Percentiles rank a stretch among this genome's conserved stretches.
These are phyloP conservation scores for Orchesellides sinensis DNA, from an alignment of 2,888 invertebrate species.

Conservation along the genomic window DNA sequence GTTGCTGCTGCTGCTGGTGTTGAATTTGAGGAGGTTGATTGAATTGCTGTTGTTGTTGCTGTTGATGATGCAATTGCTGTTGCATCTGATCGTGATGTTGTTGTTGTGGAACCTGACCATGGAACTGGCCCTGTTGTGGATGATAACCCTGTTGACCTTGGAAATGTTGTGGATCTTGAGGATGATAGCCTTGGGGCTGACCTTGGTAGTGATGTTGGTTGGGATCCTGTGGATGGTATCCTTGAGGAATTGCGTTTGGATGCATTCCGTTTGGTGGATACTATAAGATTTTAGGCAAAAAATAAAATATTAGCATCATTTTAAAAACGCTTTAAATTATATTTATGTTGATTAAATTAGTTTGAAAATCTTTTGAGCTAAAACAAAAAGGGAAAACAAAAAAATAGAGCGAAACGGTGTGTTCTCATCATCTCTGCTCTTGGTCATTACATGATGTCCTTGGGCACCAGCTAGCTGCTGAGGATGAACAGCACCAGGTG, in stretches of 20 bases:
- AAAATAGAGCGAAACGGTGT: background rate
- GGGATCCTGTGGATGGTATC: no score
- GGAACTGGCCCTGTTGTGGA: slow-evolving; percentile 56
- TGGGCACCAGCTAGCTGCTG: slow-evolving; percentile 15
- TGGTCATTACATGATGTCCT: slow-evolving; percentile 49
- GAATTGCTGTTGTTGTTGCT: slow-evolving; percentile 72
- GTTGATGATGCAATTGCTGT: slow-evolving; percentile 56
- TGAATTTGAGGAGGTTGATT: slow-evolving; percentile 75
- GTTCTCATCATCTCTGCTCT: background rate
- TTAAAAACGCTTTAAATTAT: background rate
- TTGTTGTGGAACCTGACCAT: slow-evolving; percentile 12
- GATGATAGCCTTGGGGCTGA: slow-evolving; percentile 69
- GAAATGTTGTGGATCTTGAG: slow-evolving; percentile 70
- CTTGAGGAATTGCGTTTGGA: slow-evolving; percentile 63
- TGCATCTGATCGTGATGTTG: slow-evolving; percentile 18
- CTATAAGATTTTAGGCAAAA: slow-evolving; percentile 17
- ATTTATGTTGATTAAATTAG: background rate
- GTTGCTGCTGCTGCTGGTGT: slow-evolving; percentile 37
- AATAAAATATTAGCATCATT: background rate
- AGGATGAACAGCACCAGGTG: slow-evolving; percentile 70
- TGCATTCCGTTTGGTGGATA: slow-evolving; percentile 48
- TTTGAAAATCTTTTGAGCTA: slow-evolving; percentile 6
- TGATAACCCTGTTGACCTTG: slow-evolving; percentile 72
- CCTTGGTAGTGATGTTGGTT: no score
- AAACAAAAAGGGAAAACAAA: slow-evolving; percentile 1